Conservation (phyloP, 37 sponge, comb jelly and placozoan genomes). For the Oopsacas minuta region DNA sequence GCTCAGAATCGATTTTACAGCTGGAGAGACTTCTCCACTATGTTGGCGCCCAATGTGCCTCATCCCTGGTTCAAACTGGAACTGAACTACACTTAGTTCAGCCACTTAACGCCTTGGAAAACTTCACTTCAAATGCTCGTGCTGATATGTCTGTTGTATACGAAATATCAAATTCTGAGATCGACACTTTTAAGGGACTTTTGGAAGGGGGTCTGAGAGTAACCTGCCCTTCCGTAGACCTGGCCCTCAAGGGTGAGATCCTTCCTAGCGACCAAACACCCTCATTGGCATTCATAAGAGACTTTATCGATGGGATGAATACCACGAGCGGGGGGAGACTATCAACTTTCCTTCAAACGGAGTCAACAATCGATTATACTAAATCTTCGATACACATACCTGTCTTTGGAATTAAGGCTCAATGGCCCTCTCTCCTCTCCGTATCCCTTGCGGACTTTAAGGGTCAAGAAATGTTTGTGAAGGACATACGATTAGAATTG, state of each 20-base stretch:
- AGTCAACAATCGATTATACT: background rate
- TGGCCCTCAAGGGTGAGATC: conserved; percentile 47
- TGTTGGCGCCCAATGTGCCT: background rate
- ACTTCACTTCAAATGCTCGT: background rate
- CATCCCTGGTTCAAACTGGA: background rate
- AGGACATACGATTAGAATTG: background rate
- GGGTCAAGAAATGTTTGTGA: background rate
- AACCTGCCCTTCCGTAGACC: conserved; percentile 33
- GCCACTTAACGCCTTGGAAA: background rate
- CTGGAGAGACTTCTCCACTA: background rate
- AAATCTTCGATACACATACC: background rate
- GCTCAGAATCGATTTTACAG: conserved; percentile 1
- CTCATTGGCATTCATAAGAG: conserved; percentile 61
- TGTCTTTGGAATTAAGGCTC: background rate
- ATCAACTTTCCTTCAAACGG: conserved; percentile 25
- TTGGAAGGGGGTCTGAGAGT: conserved; percentile 53
- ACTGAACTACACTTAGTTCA: background rate
- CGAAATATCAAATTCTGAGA: background rate
- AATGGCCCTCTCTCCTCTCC: conserved; percentile 14
- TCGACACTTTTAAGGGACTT: conserved; percentile 17
- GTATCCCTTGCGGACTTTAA: background rate
- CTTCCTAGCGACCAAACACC: conserved; percentile 6
- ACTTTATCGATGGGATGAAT: conserved; percentile 59
- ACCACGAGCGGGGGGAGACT: conserved; percentile 73
- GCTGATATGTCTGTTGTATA: conserved; percentile 5